A percentile compares a stretch with the other conserved stretches of the same genome.
Evolutionary conservation across 2,888 invertebrate genomes (phyloP).

Genomic region (Hecatera dysodea): DNA sequence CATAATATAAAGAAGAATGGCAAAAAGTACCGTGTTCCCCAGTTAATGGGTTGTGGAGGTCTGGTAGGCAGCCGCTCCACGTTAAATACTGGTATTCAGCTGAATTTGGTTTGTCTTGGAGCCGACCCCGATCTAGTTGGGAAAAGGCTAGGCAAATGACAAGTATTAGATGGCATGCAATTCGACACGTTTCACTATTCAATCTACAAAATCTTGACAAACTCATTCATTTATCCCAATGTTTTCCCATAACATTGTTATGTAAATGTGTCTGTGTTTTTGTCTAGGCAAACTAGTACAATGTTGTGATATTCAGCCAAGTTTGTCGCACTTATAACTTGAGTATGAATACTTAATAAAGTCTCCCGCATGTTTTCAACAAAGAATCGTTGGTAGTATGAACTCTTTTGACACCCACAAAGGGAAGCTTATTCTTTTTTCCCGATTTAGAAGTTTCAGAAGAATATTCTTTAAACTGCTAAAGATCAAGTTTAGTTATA

Average conservation of each 20-base stretch:
- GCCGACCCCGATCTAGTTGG: too few species aligned
- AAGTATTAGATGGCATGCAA: neutral
- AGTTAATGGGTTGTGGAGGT: too few species aligned
- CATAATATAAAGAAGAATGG: too few species aligned
- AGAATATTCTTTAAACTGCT: too few species aligned
- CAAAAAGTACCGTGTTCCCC: too few species aligned
- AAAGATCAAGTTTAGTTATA: too few species aligned
- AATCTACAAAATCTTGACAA: neutral
- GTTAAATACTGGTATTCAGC: too few species aligned
- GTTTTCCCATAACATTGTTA: slow-evolving; percentile 25
- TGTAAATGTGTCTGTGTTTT: slow-evolving; percentile 39
- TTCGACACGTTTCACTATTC: neutral
- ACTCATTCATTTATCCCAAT: neutral
- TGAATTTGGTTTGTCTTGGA: too few species aligned
- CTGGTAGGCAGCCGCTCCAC: too few species aligned
- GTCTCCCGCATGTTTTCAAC: neutral
- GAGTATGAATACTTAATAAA: slow-evolving; percentile 30
- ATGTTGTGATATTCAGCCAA: slow-evolving; percentile 32
- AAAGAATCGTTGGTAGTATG: neutral
- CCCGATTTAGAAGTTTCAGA: too few species aligned
- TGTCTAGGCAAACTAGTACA: slow-evolving; percentile 30
- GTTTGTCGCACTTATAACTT: slow-evolving; percentile 14
- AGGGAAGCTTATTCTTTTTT: neutral
- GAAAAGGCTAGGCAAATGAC: too few species aligned
- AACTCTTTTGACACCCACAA: neutral